A percentile compares a stretch with the other conserved stretches of the same genome.
Conservation (phyloP, 2,113 vertebrate species). For the Chaetodon auriga region DNA sequence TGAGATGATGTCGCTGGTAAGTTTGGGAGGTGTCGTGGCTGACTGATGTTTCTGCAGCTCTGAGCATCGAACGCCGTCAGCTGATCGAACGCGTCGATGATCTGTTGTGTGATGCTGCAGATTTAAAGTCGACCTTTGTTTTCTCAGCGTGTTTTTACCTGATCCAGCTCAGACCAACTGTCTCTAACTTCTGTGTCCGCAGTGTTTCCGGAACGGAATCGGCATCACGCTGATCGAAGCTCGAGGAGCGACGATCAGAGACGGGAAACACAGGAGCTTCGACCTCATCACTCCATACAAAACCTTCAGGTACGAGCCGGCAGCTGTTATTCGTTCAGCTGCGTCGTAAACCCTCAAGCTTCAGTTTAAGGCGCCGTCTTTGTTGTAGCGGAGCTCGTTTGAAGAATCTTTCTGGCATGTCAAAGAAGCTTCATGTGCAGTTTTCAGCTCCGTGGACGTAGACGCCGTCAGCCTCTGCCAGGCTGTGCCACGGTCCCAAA, state of each 20-base stretch:
- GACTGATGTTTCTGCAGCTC: no score
- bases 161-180: no score
- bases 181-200: slow-evolving; percentile 9
- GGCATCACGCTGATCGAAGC: slow-evolving; percentile 94
- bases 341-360: no score
- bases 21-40: no score
- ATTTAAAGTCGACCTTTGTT: neutral
- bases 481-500: neutral
- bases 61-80: no score
- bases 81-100: no score
- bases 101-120: no score
- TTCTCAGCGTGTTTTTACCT: neutral
- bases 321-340: no score
- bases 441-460: neutral
- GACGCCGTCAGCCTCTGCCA: neutral
- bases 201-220: slow-evolving; percentile 94
- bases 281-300: slow-evolving; percentile 96
- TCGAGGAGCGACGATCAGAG: slow-evolving; percentile 91
- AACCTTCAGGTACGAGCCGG: slow-evolving; percentile 89
- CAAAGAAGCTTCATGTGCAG: neutral
- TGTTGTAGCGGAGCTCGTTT: no score
- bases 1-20: no score
- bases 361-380: no score
- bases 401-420: no score
- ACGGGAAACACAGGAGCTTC: slow-evolving; percentile 92